These are phyloP conservation scores for Thumatha senex DNA, from an alignment of 2,888 invertebrate genomes.

Conservation along the genomic window DNA sequence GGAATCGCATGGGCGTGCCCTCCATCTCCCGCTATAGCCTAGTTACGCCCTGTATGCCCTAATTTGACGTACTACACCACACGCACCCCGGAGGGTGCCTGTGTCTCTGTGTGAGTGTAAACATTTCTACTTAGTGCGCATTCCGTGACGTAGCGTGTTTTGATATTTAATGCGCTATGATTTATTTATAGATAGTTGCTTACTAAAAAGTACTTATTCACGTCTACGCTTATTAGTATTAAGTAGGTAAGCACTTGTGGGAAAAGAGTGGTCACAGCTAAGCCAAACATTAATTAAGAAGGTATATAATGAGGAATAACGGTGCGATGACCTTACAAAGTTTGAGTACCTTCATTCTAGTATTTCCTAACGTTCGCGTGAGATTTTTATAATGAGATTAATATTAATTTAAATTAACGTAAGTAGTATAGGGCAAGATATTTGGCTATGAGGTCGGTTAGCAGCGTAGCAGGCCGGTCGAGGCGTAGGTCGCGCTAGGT, in stretches of 20 bases:
- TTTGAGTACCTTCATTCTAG: constrained; percentile 18
- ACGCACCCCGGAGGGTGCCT: constrained; percentile 38
- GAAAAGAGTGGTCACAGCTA: constrained; percentile 26
- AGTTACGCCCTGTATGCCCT: constrained; percentile 82
- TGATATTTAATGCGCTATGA: constrained; percentile 41
- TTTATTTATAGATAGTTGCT: constrained; percentile 38
- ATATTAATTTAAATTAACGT: constrained; percentile 33
- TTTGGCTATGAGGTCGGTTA: constrained; percentile 11
- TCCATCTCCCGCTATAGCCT: constrained; percentile 77
- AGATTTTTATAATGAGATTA: constrained; percentile 30
- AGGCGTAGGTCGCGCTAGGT: constrained; percentile 30
- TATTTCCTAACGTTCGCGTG: constrained; percentile 27
- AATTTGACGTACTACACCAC: constrained; percentile 73
- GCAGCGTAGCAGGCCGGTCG: constrained; percentile 18
- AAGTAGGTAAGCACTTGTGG: constrained; percentile 22
- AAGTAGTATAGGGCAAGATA: constrained; percentile 18
- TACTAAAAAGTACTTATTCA: constrained; percentile 21
- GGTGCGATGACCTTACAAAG: constrained; percentile 25
- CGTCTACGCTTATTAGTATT: constrained; percentile 21
- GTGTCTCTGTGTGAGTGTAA: constrained; percentile 56
- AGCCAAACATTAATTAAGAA: constrained; percentile 21
- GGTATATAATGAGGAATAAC: constrained; percentile 27
- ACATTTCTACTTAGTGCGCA: constrained; percentile 44
- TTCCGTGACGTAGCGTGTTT: constrained; percentile 40
- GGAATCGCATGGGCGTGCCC: constrained; percentile 75